Conservation (phyloP, 2,113 vertebrate genomes). For the Podiceps cristatus region DNA sequence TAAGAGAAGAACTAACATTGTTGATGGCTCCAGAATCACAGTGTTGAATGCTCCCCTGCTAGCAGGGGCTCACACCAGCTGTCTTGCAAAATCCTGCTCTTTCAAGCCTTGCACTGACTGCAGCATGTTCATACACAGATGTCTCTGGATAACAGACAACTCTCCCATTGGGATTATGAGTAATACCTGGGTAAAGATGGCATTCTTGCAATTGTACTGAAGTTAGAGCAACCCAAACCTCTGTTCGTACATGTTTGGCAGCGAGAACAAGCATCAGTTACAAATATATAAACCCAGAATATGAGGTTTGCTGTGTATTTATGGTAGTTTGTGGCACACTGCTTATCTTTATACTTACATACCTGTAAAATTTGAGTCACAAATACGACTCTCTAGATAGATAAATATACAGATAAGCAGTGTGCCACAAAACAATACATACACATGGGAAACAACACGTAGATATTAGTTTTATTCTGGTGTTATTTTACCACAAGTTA, state of each 20-base stretch:
- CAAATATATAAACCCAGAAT: neutral
- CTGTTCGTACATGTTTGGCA: neutral
- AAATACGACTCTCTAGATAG: no score
- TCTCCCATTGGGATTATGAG: neutral
- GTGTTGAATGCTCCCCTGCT: neutral
- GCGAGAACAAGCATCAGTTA: neutral
- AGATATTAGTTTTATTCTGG: neutral
- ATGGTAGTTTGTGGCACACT: neutral
- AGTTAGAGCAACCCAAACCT: neutral
- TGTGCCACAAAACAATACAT: neutral
- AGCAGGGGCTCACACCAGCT: neutral
- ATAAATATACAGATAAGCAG: neutral
- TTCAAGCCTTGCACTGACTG: neutral
- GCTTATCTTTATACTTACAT: neutral
- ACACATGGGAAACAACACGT: rapidly evolving
- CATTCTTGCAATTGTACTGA: neutral
- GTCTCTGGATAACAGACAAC: neutral
- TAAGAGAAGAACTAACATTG: neutral
- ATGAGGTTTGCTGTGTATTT: neutral
- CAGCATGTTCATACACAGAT: neutral
- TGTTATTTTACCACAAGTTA: neutral
- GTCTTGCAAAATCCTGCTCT: neutral
- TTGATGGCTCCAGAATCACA: neutral
- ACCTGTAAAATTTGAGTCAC: no score
- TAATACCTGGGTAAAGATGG: neutral